These are phyloP conservation scores for Drosophila formosana DNA, from an alignment of 2,888 invertebrate genomes.

Conservation along the genomic window DNA sequence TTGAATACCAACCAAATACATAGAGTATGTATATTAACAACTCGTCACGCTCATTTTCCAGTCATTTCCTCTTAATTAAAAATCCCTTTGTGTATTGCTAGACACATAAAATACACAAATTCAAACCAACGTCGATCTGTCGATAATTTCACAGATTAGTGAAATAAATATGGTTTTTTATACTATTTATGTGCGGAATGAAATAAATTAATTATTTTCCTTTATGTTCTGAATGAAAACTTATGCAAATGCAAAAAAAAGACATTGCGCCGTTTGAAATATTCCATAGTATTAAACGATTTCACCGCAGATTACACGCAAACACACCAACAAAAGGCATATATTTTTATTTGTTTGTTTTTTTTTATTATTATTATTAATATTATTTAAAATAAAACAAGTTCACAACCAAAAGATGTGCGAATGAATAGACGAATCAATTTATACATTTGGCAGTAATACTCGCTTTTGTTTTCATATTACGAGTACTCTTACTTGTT, in stretches of 20 bases:
- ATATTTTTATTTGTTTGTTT: constrained; percentile 38
- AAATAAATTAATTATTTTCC: constrained; percentile 61
- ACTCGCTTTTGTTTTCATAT: constrained; percentile 10
- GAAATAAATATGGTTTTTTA: constrained; percentile 1
- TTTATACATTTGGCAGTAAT: constrained; percentile 61
- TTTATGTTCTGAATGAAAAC: constrained; percentile 30
- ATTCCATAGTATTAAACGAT: constrained; percentile 42
- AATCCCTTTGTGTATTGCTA: constrained; percentile 2
- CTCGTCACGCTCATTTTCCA: not conserved
- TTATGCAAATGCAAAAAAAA: constrained; percentile 27
- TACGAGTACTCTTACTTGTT: constrained; percentile 27
- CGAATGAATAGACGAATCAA: constrained; percentile 74
- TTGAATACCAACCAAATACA: not conserved
- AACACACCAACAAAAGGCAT: constrained; percentile 22
- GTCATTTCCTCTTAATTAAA: constrained; percentile 3
- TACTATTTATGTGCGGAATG: constrained; percentile 38
- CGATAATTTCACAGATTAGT: constrained; percentile 63
- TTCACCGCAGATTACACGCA: constrained; percentile 14
- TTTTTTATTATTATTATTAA: constrained; percentile 37
- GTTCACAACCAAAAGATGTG: constrained; percentile 74
- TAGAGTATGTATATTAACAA: not conserved
- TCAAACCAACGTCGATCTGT: constrained; percentile 31
- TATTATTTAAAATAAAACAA: constrained; percentile 54
- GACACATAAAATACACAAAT: constrained; percentile 11
- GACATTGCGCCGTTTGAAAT: constrained; percentile 26